Percentiles rank a stretch among this genome's conserved stretches.
Conservation (phyloP, 1,140 invertebrate genomes). For the Plectus sambesii region DNA sequence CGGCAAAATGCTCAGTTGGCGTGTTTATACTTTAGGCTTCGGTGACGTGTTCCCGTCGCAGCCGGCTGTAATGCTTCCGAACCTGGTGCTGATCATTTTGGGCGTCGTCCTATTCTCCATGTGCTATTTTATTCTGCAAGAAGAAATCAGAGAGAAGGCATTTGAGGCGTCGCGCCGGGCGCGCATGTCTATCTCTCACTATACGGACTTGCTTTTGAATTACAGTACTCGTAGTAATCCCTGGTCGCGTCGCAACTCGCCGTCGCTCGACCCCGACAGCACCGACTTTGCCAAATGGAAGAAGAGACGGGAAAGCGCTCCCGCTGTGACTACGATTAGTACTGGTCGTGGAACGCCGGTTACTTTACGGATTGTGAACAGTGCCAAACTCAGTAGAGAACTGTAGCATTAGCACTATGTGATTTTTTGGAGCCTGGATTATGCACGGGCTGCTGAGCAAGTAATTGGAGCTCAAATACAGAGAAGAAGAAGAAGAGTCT, state of each 20-base stretch:
- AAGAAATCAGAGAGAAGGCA: slow-evolving; percentile 38
- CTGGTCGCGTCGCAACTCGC: slow-evolving; percentile 37
- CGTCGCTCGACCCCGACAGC: slow-evolving; percentile 29
- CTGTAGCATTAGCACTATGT: no score
- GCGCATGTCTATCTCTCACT: slow-evolving; percentile 36
- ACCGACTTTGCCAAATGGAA: slow-evolving; percentile 16
- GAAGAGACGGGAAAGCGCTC: slow-evolving; percentile 22
- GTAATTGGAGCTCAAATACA: no score
- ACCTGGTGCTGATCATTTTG: slow-evolving; percentile 36
- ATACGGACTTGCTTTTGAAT: slow-evolving; percentile 38
- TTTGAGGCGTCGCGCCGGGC: slow-evolving; percentile 31
- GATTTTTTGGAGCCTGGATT: no score
- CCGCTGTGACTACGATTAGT: slow-evolving; percentile 16
- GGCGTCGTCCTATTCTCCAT: slow-evolving; percentile 41
- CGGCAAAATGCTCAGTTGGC: no score
- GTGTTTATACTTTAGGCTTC: slow-evolving; percentile 33
- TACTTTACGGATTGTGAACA: no score
- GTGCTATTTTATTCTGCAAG: slow-evolving; percentile 43
- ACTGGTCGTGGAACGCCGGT: no score
- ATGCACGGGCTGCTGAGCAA: no score
- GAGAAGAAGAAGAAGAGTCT: no score
- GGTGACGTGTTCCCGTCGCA: slow-evolving; percentile 38
- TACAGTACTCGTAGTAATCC: slow-evolving; percentile 32
- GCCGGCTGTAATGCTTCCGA: slow-evolving; percentile 29
- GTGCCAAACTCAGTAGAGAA: no score